Evolutionary conservation across 92 coral and sea anemone species (phyloP).

Genomic region (Epizoanthus illoricatus): DNA sequence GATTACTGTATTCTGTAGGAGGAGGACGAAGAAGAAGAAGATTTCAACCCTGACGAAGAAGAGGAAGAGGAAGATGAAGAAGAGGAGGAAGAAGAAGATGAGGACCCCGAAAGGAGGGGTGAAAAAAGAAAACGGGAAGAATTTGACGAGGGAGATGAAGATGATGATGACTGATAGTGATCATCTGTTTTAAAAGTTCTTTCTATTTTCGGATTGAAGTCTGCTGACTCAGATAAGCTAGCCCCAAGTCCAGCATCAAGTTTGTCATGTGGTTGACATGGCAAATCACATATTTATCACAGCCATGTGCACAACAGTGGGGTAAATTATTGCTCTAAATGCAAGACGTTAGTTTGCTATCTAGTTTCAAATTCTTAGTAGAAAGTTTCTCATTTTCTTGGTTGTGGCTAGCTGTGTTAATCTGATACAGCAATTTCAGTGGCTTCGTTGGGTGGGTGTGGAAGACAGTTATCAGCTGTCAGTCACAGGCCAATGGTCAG

Average conservation of each 20-base stretch:
- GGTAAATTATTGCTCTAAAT: background rate
- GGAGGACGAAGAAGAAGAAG: conserved; percentile 96
- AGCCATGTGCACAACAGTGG: conserved; percentile 2
- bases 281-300: background rate
- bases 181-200: conserved; percentile 27
- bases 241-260: background rate
- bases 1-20: conserved; percentile 20
- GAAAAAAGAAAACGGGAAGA: conserved; percentile 87
- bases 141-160: conserved; percentile 61
- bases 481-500: background rate
- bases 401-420: background rate
- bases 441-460: background rate
- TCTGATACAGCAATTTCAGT: background rate
- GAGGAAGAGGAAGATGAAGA: conserved; percentile 93
- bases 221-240: conserved; percentile 19
- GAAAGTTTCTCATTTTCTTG: background rate
- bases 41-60: conserved; percentile 91
- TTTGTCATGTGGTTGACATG: background rate
- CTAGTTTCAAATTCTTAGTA: background rate
- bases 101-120: conserved; percentile 67
- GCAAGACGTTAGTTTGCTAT: background rate
- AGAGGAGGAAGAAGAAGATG: conserved; percentile 61
- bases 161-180: conserved; percentile 62
- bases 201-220: conserved; percentile 19
- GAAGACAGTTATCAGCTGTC: background rate